These are phyloP conservation scores for Athripsodes cinereus DNA, from an alignment of 2,888 invertebrate species.

Conservation along the genomic window DNA sequence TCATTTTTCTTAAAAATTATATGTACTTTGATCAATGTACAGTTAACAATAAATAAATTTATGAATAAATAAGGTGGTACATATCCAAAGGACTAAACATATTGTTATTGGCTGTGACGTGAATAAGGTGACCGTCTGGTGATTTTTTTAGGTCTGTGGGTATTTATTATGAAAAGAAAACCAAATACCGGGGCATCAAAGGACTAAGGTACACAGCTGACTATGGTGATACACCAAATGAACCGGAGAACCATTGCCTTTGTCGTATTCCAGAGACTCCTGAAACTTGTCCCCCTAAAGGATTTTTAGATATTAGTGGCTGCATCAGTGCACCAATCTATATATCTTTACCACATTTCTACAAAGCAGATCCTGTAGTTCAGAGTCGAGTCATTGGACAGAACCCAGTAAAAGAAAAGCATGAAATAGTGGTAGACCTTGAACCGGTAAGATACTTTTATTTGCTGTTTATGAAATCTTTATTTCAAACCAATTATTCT, in stretches of 20 bases:
- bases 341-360: conserved; percentile 75
- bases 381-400: conserved; percentile 54
- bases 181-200: conserved; percentile 60
- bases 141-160: conserved; percentile 49
- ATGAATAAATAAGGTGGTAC: too few relatives aligned
- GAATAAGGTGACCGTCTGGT: too few relatives aligned
- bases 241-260: conserved; percentile 50
- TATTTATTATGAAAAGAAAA: conserved; percentile 54
- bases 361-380: conserved; percentile 51
- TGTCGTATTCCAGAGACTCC: conserved; percentile 46
- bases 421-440: conserved; percentile 70
- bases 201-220: conserved; percentile 61
- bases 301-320: conserved; percentile 62
- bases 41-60: too few relatives aligned
- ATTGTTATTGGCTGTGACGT: too few relatives aligned
- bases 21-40: too few relatives aligned
- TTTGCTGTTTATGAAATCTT: not conserved
- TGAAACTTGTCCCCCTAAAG: conserved; percentile 65
- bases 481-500: not conserved
- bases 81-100: too few relatives aligned
- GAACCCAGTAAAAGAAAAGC: conserved; percentile 60
- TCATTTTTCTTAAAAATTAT: too few relatives aligned
- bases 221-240: conserved; percentile 64
- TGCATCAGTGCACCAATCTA: conserved; percentile 67
- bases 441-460: conserved; percentile 76